phyloP scores from a whole-genome alignment of 2,797 vertebrate genomes.

The Echiichthys vipera region DNA sequence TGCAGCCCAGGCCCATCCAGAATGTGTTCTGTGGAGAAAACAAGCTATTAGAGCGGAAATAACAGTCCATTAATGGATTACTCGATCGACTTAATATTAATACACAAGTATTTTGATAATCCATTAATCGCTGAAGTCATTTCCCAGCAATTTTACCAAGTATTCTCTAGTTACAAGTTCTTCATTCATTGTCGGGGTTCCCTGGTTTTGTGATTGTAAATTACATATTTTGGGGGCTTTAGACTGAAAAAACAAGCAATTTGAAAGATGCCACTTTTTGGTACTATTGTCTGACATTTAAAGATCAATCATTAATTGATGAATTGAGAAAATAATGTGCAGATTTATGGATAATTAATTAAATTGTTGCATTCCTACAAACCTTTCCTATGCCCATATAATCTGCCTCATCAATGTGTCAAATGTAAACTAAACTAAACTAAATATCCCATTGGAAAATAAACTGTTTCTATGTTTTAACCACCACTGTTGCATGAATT shows the following conservation, averaged over 20 bases:
- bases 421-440: not conserved
- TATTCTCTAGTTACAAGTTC: not conserved
- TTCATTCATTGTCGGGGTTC: no score
- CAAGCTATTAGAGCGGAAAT: not conserved
- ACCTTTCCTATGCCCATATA: not conserved
- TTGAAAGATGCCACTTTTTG: not conserved
- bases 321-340: not conserved
- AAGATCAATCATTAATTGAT: no score
- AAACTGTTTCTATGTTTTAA: not conserved
- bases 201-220: not conserved
- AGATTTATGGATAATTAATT: not conserved
- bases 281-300: not conserved
- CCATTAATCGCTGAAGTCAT: not conserved
- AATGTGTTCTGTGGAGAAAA: conserved; percentile 89
- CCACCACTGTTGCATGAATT: not conserved
- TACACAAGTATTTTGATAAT: not conserved
- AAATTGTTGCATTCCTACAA: not conserved
- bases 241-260: not conserved
- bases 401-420: not conserved
- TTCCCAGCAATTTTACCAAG: not conserved
- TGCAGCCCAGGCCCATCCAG: conserved; percentile 96
- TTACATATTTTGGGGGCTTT: not conserved
- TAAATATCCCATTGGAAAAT: not conserved
- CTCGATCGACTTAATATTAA: not conserved
- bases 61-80: not conserved